Percentiles rank a stretch among this genome's conserved stretches.
These are phyloP conservation scores for Mesoligia furuncula DNA, from an alignment of 2,888 invertebrate species.

Conservation along the genomic window DNA sequence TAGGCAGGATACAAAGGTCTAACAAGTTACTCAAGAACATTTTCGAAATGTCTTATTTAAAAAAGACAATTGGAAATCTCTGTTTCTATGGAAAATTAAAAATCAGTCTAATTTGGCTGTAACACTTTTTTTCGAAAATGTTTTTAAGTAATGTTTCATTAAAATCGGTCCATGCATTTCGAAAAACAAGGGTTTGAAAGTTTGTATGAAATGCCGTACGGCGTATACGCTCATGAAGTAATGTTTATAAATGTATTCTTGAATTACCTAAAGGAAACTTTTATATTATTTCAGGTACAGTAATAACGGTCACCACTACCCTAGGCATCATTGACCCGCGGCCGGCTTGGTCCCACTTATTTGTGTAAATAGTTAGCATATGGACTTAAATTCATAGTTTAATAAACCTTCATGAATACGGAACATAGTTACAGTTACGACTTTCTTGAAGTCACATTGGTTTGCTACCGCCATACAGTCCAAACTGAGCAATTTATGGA, in stretches of 20 bases:
- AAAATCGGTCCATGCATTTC: no score
- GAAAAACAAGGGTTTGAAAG: no score
- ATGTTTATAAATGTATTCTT: background rate
- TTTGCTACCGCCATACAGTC: slow-evolving; percentile 63
- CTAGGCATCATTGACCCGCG: slow-evolving; percentile 87
- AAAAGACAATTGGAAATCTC: no score
- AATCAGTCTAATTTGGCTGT: no score
- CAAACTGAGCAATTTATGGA: slow-evolving; percentile 61
- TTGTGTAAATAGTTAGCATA: slow-evolving; percentile 79
- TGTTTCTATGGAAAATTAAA: no score
- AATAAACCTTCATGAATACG: slow-evolving; percentile 68
- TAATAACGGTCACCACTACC: slow-evolving; percentile 85
- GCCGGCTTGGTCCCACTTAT: slow-evolving; percentile 70
- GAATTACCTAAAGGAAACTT: slow-evolving; percentile 2
- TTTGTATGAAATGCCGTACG: no score
- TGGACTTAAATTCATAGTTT: slow-evolving; percentile 77
- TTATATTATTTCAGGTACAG: slow-evolving; percentile 78
- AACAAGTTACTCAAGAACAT: no score
- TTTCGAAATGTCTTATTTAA: no score
- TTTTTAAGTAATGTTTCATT: no score
- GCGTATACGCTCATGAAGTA: background rate
- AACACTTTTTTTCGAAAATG: no score
- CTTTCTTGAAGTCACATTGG: slow-evolving; percentile 50
- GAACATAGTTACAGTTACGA: slow-evolving; percentile 58
- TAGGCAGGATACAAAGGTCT: no score